These are phyloP conservation scores for Celastrina argiolus DNA, from an alignment of 2,888 invertebrate genomes.

Conservation along the genomic window DNA sequence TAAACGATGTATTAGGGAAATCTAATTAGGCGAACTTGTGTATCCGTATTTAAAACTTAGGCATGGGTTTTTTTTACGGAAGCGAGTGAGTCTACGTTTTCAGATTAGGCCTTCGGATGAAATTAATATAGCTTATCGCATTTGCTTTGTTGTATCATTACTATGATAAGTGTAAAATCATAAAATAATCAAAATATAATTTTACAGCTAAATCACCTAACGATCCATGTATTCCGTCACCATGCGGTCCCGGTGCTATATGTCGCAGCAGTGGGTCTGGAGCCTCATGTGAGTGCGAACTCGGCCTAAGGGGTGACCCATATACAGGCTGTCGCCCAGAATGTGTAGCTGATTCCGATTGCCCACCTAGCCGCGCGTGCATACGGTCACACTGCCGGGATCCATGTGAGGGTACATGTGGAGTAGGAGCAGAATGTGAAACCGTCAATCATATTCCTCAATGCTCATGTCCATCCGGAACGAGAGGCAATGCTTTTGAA, in stretches of 20 bases:
- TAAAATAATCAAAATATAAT: conserved; percentile 26
- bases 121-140: conserved; percentile 48
- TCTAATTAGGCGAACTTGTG: conserved; percentile 44
- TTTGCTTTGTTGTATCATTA: conserved; percentile 41
- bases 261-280: conserved; percentile 84
- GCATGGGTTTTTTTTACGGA: conserved; percentile 75
- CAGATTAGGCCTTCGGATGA: conserved; percentile 3
- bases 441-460: conserved; percentile 84
- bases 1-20: conserved; percentile 22
- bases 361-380: conserved; percentile 88
- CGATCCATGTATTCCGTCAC: conserved; percentile 91
- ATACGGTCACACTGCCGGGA: conserved; percentile 90
- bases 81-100: conserved; percentile 45
- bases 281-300: conserved; percentile 85
- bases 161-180: conserved; percentile 18
- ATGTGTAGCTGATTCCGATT: conserved; percentile 92
- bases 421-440: conserved; percentile 87
- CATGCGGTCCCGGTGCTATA: conserved; percentile 89
- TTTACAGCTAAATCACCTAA: conserved; percentile 64
- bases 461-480: conserved; percentile 86
- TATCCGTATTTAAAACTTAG: conserved; percentile 74
- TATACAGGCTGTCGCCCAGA: conserved; percentile 88
- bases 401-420: conserved; percentile 89
- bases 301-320: conserved; percentile 85
- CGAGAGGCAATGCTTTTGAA: conserved; percentile 81